A percentile compares a stretch with the other conserved stretches of the same genome.
These are phyloP conservation scores for Armadillidium nasatum DNA, from an alignment of 1,140 invertebrate species.

Conservation along the genomic window DNA sequence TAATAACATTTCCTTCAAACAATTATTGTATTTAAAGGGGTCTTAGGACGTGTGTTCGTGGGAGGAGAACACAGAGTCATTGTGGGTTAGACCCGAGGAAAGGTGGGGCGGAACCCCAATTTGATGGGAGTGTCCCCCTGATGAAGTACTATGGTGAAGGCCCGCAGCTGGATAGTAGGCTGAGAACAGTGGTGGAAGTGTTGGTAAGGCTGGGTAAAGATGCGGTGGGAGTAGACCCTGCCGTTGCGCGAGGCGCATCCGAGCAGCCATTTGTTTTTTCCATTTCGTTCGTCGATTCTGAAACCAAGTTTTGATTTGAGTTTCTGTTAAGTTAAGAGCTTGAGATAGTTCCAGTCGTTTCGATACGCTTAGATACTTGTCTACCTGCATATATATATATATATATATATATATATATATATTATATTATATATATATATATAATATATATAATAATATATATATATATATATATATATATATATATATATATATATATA, in stretches of 20 bases:
- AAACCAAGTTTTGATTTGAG: slow-evolving; percentile 97
- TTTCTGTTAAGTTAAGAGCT: slow-evolving; percentile 80
- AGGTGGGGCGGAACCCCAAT: neutral
- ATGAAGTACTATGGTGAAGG: neutral
- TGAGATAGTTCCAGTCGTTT: slow-evolving; percentile 90
- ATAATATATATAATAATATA: no score
- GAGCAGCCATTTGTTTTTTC: slow-evolving; percentile 89
- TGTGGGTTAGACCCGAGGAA: neutral
- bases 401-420: no score
- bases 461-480: no score
- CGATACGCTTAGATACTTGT: slow-evolving; percentile 91
- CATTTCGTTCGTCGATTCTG: slow-evolving; percentile 91
- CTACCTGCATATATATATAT: slow-evolving; percentile 56
- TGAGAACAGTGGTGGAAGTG: slow-evolving; percentile 31
- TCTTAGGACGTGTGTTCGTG: neutral
- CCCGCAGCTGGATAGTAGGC: slow-evolving; percentile 34
- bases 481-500: no score
- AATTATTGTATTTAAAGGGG: no score
- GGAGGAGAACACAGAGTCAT: neutral
- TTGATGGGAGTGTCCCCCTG: neutral
- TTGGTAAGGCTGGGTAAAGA: slow-evolving; percentile 54
- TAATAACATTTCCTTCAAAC: no score
- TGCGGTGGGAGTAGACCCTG: slow-evolving; percentile 69
- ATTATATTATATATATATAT: no score
- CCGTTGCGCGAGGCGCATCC: slow-evolving; percentile 79